Conservation (phyloP, 1,140 invertebrate genomes). For the Megathymus violae region DNA sequence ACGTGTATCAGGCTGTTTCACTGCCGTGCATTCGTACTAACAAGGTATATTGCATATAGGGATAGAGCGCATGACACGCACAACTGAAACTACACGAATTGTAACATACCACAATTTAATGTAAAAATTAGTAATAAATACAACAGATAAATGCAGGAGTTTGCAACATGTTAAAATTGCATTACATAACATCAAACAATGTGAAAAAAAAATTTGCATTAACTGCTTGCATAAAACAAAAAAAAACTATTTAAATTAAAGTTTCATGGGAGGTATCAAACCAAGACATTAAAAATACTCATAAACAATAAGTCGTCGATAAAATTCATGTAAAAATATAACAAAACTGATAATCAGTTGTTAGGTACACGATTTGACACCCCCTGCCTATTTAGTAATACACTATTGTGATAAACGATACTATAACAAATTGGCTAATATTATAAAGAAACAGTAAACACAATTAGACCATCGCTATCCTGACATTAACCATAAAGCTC, state of each 20-base stretch:
- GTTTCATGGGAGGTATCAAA: constrained; percentile 82
- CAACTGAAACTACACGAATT: constrained; percentile 83
- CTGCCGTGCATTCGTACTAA: constrained; percentile 42
- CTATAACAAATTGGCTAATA: constrained; percentile 83
- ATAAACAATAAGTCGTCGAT: constrained; percentile 81
- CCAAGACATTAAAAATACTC: constrained; percentile 80
- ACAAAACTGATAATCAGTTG: constrained; percentile 67
- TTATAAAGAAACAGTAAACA: constrained; percentile 80
- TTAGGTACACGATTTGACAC: constrained; percentile 81
- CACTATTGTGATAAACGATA: constrained; percentile 80
- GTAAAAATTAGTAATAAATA: constrained; percentile 86
- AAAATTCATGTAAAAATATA: constrained; percentile 81
- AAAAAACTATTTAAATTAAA: constrained; percentile 82
- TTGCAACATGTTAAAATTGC: constrained; percentile 83
- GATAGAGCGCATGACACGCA: constrained; percentile 67
- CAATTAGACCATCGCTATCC: constrained; percentile 83
- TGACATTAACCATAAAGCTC: constrained; percentile 75
- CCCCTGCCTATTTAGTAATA: constrained; percentile 79
- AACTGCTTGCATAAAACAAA: constrained; percentile 84
- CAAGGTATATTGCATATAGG: constrained; percentile 53
- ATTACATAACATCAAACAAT: constrained; percentile 84
- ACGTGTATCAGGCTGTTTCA: too few relatives aligned
- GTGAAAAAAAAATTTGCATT: constrained; percentile 84
- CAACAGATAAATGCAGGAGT: constrained; percentile 85
- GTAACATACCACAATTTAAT: constrained; percentile 85